Evolutionary conservation across 2,888 invertebrate genomes (phyloP).

Genomic region (Hirtodrosophila cameraria): DNA sequence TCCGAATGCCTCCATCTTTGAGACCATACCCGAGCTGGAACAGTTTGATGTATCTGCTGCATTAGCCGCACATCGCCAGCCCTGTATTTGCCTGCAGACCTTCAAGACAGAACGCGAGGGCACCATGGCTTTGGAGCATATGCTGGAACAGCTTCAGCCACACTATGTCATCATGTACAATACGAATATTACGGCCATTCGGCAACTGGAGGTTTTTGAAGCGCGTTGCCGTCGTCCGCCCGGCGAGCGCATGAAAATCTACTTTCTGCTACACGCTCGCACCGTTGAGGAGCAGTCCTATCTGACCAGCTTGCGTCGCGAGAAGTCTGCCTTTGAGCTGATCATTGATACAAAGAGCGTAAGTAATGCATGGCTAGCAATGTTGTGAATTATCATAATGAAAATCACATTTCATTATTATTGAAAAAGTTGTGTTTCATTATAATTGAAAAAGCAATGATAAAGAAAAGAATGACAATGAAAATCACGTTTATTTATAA

Average conservation of each 20-base stretch:
- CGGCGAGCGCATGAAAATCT: conserved; percentile 88
- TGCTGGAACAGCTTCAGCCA: conserved; percentile 89
- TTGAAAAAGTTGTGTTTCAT: too few species aligned
- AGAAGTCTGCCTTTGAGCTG: conserved; percentile 97
- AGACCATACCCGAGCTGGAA: conserved; percentile 88
- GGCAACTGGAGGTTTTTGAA: conserved; percentile 95
- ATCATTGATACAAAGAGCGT: conserved; percentile 97
- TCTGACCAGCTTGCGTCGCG: conserved; percentile 93
- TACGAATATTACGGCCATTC: conserved; percentile 92
- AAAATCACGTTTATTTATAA: too few species aligned
- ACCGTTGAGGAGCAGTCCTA: conserved; percentile 99
- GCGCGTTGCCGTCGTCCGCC: conserved; percentile 85
- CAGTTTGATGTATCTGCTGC: conserved; percentile 88
- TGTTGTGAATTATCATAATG: background rate
- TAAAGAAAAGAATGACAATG: too few species aligned
- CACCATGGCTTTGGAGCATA: conserved; percentile 89
- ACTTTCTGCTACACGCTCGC: conserved; percentile 94
- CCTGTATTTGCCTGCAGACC: conserved; percentile 90
- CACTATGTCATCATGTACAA: conserved; percentile 95
- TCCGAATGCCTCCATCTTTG: conserved; percentile 84
- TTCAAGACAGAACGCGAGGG: conserved; percentile 89
- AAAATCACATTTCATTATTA: background rate
- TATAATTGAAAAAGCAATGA: too few species aligned
- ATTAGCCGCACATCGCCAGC: conserved; percentile 85
- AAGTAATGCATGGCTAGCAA: conserved; percentile 73